Evolutionary conservation across 2,797 vertebrate species (phyloP).

Genomic region (Petrocephalus schoutedeni): DNA sequence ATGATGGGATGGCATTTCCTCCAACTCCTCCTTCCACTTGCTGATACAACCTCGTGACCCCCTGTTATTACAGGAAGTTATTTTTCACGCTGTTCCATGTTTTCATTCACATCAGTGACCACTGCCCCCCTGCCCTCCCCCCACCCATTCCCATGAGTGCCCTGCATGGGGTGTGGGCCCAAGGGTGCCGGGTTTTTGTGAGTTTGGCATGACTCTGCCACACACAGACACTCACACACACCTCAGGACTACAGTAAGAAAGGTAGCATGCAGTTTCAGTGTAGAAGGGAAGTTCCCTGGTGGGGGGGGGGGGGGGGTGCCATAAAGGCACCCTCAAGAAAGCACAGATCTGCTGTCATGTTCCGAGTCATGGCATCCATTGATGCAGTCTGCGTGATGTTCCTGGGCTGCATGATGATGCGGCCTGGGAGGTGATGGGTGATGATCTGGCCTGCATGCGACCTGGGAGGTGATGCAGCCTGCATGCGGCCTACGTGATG

Average conservation of each 20-base stretch:
- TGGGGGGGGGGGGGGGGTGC: constrained; percentile 50
- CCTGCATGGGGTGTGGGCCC: not conserved
- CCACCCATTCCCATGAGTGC: not conserved
- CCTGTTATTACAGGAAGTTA: not conserved
- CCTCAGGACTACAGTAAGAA: constrained; percentile 62
- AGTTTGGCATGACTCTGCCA: not conserved
- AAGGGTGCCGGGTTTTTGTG: not conserved
- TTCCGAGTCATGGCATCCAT: constrained; percentile 60
- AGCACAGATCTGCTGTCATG: constrained; percentile 46
- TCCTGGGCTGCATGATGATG: constrained; percentile 22
- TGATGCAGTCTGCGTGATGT: constrained; percentile 43
- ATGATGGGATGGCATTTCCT: not conserved
- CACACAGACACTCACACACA: constrained; percentile 33
- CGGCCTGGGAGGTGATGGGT: not conserved
- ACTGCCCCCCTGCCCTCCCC: not conserved
- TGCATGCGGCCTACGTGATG: not conserved
- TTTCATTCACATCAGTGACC: not conserved
- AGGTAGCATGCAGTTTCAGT: constrained; percentile 56
- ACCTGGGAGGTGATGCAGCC: not conserved
- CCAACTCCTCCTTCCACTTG: not conserved
- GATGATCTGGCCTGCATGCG: too few relatives aligned
- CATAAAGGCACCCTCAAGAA: constrained; percentile 67
- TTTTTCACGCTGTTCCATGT: not conserved
- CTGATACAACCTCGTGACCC: not conserved
- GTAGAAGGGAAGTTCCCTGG: constrained; percentile 51